Evolutionary conservation across 35 echinoderm and acorn worm genomes (phyloP).

Genomic region (Holothuria glaberrima): DNA sequence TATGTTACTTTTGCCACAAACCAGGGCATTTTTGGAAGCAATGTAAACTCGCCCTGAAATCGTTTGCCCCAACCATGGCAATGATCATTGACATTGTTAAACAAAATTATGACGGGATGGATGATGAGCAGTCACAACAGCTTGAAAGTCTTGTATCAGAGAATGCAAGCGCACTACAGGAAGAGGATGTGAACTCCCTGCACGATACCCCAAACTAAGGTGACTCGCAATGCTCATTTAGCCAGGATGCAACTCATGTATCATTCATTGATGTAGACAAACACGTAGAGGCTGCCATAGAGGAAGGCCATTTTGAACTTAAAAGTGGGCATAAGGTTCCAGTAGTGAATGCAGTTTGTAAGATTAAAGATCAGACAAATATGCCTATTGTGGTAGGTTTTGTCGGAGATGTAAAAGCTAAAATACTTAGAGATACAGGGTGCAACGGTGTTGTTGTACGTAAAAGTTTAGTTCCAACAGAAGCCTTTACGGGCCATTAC

Average conservation of each 20-base stretch:
- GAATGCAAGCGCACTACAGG: neutral
- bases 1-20: constrained; percentile 41
- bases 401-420: neutral
- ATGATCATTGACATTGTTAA: constrained; percentile 1
- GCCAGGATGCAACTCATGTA: neutral
- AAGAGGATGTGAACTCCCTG: neutral
- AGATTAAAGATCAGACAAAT: neutral
- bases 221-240: too few relatives aligned
- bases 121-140: neutral
- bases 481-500: neutral
- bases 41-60: constrained; percentile 26
- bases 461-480: neutral
- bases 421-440: too few relatives aligned
- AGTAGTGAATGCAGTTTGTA: neutral
- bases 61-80: constrained; percentile 16
- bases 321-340: neutral
- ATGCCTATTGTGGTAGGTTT: neutral
- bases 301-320: constrained; percentile 9
- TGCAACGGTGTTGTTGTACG: constrained; percentile 1
- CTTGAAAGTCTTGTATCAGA: neutral
- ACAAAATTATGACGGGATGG: neutral
- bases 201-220: neutral
- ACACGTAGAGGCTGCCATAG: neutral
- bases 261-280: neutral
- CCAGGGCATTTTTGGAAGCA: constrained; percentile 12